Percentiles rank a stretch among this genome's conserved stretches.
Evolutionary conservation across 2,113 vertebrate genomes (phyloP).

Genomic region (Eudorcas thomsonii): DNA sequence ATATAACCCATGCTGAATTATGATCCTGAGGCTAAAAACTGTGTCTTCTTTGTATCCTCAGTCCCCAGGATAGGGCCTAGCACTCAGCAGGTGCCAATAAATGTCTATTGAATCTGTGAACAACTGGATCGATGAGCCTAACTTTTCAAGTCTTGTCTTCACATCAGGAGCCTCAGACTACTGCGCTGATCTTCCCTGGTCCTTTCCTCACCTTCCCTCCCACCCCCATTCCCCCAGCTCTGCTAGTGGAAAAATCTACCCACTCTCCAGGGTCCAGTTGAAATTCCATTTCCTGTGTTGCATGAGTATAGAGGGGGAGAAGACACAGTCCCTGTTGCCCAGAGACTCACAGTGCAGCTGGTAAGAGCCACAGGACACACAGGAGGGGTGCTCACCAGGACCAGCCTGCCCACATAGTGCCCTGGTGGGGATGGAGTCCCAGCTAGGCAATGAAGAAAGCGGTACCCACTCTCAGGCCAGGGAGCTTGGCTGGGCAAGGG

Average conservation of each 20-base stretch:
- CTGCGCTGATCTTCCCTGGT: background rate
- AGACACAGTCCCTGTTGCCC: background rate
- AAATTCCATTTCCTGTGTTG: background rate
- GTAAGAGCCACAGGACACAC: background rate
- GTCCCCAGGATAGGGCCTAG: background rate
- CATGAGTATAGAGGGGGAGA: background rate
- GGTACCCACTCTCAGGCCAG: background rate
- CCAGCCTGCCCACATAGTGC: background rate
- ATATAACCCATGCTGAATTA: background rate
- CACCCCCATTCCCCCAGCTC: background rate
- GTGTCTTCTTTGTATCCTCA: background rate
- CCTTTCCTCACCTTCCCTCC: background rate
- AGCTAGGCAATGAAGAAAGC: background rate
- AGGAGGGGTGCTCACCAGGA: background rate
- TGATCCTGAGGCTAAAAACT: background rate
- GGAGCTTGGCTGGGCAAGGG: background rate
- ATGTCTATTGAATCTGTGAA: fast-evolving
- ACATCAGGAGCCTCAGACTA: background rate
- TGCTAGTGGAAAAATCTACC: background rate
- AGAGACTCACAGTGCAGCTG: background rate
- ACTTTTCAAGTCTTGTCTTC: background rate
- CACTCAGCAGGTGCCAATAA: background rate
- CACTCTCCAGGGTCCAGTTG: background rate
- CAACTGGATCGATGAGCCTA: fast-evolving
- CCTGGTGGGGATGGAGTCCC: background rate